These are phyloP conservation scores for Zaprionus inermis DNA, from an alignment of 1,140 invertebrate genomes.

Conservation along the genomic window DNA sequence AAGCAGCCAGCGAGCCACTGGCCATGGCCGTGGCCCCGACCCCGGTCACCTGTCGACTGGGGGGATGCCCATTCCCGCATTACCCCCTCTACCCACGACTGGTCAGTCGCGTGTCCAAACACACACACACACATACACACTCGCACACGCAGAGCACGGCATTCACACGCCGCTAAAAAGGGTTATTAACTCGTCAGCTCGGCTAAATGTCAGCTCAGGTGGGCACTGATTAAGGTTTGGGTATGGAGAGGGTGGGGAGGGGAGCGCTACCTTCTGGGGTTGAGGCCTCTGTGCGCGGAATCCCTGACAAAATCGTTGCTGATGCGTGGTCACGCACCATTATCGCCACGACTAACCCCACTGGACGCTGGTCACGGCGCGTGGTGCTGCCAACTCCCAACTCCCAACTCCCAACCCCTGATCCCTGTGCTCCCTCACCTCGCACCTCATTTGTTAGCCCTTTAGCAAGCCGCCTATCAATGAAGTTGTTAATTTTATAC, in stretches of 20 bases:
- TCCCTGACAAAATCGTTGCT: conserved; percentile 78
- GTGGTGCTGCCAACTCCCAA: neutral
- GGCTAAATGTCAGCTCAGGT: conserved; percentile 77
- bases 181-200: conserved; percentile 84
- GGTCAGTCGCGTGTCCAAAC: conserved; percentile 43
- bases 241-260: neutral
- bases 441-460: conserved; percentile 65
- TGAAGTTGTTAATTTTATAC: conserved; percentile 81
- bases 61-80: neutral
- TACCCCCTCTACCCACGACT: neutral
- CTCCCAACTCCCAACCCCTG: neutral
- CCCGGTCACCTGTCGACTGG: conserved; percentile 3
- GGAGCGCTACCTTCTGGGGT: neutral
- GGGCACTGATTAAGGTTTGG: conserved; percentile 29
- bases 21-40: conserved; percentile 28
- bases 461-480: conserved; percentile 67
- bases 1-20: conserved; percentile 53
- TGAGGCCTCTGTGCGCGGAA: conserved; percentile 17
- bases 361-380: conserved; percentile 11
- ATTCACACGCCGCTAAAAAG: conserved; percentile 81
- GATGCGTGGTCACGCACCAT: conserved; percentile 84
- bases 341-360: conserved; percentile 53
- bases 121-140: conserved; percentile 3
- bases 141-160: neutral
- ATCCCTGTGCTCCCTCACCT: neutral